Evolutionary conservation across 2,797 vertebrate genomes (phyloP).

Genomic region (Babyrousa celebensis): DNA sequence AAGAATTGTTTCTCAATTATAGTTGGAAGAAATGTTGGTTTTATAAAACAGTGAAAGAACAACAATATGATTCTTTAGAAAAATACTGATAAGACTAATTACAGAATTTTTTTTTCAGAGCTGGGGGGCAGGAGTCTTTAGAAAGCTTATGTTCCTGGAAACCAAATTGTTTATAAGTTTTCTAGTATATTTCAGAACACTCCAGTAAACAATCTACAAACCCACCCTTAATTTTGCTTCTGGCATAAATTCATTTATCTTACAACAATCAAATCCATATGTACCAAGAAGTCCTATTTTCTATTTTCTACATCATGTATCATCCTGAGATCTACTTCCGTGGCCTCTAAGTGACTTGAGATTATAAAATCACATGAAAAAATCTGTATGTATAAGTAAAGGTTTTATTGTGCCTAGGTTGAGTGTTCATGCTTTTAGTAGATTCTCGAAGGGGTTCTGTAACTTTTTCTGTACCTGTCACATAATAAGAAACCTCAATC

Average conservation of each 20-base stretch:
- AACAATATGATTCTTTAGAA: conserved; percentile 2
- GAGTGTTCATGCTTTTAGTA: not conserved
- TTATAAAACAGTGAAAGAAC: not conserved
- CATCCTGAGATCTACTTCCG: not conserved
- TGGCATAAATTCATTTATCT: not conserved
- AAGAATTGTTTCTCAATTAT: not conserved
- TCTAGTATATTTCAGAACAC: not conserved
- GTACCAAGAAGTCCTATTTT: not conserved
- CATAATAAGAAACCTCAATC: not conserved
- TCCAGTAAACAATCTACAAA: not conserved
- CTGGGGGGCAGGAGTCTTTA: not conserved
- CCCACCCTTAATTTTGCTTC: not conserved
- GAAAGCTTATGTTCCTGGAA: not conserved
- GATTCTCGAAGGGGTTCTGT: not conserved
- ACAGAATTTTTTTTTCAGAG: conserved; percentile 14
- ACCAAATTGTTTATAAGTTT: not conserved
- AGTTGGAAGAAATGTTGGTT: not conserved
- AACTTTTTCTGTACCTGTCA: not conserved
- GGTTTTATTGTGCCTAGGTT: not conserved
- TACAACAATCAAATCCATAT: not conserved
- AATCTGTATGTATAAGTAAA: not conserved
- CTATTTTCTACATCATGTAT: not conserved
- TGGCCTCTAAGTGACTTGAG: not conserved
- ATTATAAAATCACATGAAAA: conserved; percentile 14
- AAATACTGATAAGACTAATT: conserved; percentile 39